A percentile compares a stretch with the other conserved stretches of the same genome.
phyloP scores from a whole-genome alignment of 2,888 invertebrate genomes.

The Temnothorax ravouxi region DNA sequence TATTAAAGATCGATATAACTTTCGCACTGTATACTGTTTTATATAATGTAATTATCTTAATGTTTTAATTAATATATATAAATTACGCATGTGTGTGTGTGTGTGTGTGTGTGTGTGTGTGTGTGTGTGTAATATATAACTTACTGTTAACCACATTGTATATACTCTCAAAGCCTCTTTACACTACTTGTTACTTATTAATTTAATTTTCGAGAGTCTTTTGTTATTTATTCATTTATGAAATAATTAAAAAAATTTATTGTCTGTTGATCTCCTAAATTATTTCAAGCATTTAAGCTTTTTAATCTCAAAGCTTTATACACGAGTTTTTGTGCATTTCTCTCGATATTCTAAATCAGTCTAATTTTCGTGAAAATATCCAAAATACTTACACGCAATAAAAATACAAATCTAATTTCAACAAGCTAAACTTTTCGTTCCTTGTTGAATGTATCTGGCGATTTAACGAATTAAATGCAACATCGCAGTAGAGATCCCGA shows the following conservation, averaged over 20 bases:
- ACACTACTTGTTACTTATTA: too few species aligned
- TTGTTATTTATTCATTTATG: too few species aligned
- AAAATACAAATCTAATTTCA: conserved; percentile 14
- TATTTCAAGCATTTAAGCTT: background rate
- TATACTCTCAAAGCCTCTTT: too few species aligned
- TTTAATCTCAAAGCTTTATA: background rate
- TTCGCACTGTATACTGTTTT: too few species aligned
- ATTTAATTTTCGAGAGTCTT: too few species aligned
- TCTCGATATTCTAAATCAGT: background rate
- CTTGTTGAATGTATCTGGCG: background rate
- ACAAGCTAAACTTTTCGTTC: background rate
- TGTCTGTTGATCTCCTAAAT: background rate
- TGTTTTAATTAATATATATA: too few species aligned
- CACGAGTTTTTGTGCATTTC: background rate
- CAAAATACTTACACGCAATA: background rate
- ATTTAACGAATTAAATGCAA: conserved; percentile 23
- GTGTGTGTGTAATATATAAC: too few species aligned
- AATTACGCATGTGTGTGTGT: too few species aligned
- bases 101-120: too few species aligned
- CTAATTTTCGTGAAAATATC: background rate
- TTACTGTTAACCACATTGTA: too few species aligned
- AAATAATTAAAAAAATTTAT: background rate
- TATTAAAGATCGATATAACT: too few species aligned
- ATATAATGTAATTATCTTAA: too few species aligned
- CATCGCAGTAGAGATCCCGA: background rate